phyloP scores from a whole-genome alignment of 2,888 invertebrate genomes.

The Acrobasis suavella region DNA sequence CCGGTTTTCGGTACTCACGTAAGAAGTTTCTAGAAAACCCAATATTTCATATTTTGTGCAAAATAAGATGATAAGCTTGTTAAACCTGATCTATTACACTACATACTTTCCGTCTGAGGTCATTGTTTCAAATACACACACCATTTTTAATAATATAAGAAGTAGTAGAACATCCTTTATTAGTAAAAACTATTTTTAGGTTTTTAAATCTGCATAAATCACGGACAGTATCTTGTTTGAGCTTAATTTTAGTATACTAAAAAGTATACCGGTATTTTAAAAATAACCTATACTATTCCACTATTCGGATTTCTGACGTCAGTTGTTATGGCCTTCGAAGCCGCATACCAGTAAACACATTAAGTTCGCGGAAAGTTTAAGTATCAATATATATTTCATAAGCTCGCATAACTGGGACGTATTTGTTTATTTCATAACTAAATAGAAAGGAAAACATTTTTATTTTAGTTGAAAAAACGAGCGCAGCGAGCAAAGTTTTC shows the following conservation, averaged over 20 bases:
- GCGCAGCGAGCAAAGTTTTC: no score
- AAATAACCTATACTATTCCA: background rate
- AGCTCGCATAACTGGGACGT: no score
- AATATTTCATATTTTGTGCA: background rate
- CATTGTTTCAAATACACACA: background rate
- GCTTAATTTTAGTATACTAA: background rate
- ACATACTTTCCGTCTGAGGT: background rate
- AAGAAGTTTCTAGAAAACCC: background rate
- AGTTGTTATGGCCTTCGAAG: background rate
- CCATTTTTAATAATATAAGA: no score
- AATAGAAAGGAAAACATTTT: no score
- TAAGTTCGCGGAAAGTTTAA: background rate
- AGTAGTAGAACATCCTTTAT: no score
- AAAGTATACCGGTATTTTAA: background rate
- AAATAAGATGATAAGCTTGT: constrained; percentile 1
- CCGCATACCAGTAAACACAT: background rate
- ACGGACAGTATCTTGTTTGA: background rate
- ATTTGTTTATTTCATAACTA: no score
- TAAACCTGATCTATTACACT: background rate
- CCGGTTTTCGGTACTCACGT: no score
- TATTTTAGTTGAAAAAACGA: no score
- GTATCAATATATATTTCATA: no score
- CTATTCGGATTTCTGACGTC: constrained; percentile 3
- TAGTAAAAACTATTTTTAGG: no score
- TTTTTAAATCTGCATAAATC: no score